Base-by-base conservation (phyloP, 2,797 vertebrate species). In the Spatula versicolor region DNA sequence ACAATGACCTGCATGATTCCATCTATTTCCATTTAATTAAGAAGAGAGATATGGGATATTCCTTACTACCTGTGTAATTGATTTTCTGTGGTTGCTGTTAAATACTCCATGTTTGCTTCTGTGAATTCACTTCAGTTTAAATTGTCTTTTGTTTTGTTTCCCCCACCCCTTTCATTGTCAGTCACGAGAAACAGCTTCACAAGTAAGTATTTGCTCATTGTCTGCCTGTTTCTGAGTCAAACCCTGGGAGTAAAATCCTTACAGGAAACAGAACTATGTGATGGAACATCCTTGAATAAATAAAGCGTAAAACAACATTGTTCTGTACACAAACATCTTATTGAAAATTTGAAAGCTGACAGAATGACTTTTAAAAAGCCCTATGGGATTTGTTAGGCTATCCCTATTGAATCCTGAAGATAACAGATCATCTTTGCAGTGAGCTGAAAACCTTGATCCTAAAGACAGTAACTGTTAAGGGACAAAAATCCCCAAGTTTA, bases 111-210 rank as follows among this genome's bases (percentile, higher is more conserved):
- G 58, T 88, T 58, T 95, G 67, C 95, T 76, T 76, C 55, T 91
- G 78, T 86, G 83, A 52, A 64, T 73, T 90, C 72, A 62, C 59
- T 88, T 62, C 78, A 96, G 85, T 97, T 95, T 97, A 97, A 97
- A 96, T 80, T 92, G 76, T 95, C 72, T 96, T 97, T 93, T 97
- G 73, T 97, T 92, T 96, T 96, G 89, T 97, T 96, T 97, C 79
- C 26, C 50, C 26, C 25, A 28, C 50, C 50, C 88, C 35, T 75
- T 86, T 48, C 39, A 78, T 62, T 97, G 92, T 98, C 97, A 98
- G 97, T 98, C 97, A 95, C 93, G 76, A 97, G 97, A 98, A 97
- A 97, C 88, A 93, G 92, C 97, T 95, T 98, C 98, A 68, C 97
- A 98, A 97, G 97, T 98, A 98, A 98, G 98, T 98, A 97, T 76